Percentiles rank a stretch among this genome's conserved stretches.
Conservation (phyloP, 2,797 vertebrate species). For the Gouania willdenowi region DNA sequence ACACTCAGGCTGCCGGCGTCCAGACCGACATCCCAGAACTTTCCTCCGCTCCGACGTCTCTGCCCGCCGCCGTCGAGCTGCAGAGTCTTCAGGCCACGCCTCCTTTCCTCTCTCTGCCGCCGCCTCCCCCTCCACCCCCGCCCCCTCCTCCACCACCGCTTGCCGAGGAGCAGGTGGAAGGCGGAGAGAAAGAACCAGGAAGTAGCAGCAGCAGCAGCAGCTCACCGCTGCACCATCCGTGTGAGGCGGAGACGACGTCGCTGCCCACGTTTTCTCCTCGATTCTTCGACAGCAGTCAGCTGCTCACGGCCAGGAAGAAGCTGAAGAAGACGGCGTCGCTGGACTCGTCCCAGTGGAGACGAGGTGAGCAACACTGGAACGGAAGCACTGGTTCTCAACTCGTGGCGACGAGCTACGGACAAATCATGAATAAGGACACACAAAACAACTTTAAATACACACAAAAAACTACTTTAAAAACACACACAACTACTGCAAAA, state of each 20-base stretch:
- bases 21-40: conserved; percentile 71
- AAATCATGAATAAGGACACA: no score
- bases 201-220: no score
- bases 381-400: no score
- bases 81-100: conserved; percentile 15
- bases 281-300: conserved; percentile 93
- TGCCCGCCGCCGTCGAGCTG: conserved; percentile 31
- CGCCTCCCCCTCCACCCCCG: conserved; percentile 54
- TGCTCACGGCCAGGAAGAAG: conserved; percentile 91
- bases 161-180: conserved; percentile 45
- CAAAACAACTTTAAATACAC: no score
- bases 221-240: conserved; percentile 45
- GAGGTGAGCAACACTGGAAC: conserved; percentile 73
- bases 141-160: conserved; percentile 65
- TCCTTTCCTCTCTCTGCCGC: conserved; percentile 62
- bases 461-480: no score
- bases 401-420: no score
- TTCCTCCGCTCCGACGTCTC: conserved; percentile 38
- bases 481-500: no score
- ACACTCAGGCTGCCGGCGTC: conserved; percentile 71
- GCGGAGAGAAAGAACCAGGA: conserved; percentile 24
- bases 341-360: conserved; percentile 86
- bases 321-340: conserved; percentile 87
- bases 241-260: conserved; percentile 69
- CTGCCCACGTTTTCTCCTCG: conserved; percentile 80